Base-by-base conservation (phyloP, 2,797 vertebrate species). In the Cyprinodon diabolis region DNA sequence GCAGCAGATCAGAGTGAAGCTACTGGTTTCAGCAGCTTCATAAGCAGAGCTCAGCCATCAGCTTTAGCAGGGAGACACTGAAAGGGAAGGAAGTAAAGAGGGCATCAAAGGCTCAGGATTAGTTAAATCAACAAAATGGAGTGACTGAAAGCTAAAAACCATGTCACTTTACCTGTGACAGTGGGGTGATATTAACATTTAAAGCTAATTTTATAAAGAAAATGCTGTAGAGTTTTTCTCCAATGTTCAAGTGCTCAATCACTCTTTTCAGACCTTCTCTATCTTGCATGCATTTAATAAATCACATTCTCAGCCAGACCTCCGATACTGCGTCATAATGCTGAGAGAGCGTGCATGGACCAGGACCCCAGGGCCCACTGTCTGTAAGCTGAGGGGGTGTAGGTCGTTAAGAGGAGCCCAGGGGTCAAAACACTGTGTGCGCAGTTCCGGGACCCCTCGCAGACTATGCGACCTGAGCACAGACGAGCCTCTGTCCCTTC, bases 11-110 rank as follows among this genome's bases (percentile, higher is more conserved):
- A 81, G 80, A 82, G 85, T 87, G 82, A 87, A 89, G 87, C 47
- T 23, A 90, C 87, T 85, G 87, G 90, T 92, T 91, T 91, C 93
- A 92, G 93, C 89, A 80, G 94, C 94, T 94, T 93, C 93, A 95
- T 95, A 94, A 95, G 93, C 89, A 81, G 87, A 76, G 72, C 84
- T 85, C 89, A 95, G 95, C 94, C 93, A 95, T 95, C 94, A 95
- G 90, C 79, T 87, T 93, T 92, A 93, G 87, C 81, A 74, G 90
- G 90, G 91, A 90, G 78, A 78, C 77, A 77, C 79, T 80, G 86
- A 78, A 75, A 77, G 74, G 69, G 60, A 77, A 72, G 78, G 77
- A 78, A 75, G 74, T 82, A 87, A 77, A 83, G 84, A 84, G 76
- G 74, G 77, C 88, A 78, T 77, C 76, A 79, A 69, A 60, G 25